Conservation (phyloP, 2,888 invertebrate species). For the Leuctra nigra region DNA sequence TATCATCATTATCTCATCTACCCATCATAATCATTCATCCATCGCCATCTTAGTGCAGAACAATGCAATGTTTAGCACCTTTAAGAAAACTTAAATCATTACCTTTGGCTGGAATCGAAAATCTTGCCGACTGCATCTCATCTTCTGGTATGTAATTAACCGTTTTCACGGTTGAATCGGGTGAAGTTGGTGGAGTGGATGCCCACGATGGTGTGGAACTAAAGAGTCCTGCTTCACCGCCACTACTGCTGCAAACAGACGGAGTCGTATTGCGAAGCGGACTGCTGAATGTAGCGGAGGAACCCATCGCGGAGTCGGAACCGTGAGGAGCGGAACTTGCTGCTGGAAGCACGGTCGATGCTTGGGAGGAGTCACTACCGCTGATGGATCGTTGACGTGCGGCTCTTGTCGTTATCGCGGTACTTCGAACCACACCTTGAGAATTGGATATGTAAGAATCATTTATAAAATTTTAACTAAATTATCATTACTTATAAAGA, state of each 20-base stretch:
- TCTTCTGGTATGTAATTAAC: slow-evolving; percentile 50
- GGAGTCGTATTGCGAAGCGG: slow-evolving; percentile 46
- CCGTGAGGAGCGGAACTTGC: slow-evolving; percentile 30
- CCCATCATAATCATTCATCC: no score
- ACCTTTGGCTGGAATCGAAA: slow-evolving; percentile 19
- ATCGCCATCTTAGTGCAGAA: no score
- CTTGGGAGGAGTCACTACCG: slow-evolving; percentile 42
- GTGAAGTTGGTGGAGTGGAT: slow-evolving; percentile 51
- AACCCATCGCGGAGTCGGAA: slow-evolving; percentile 60
- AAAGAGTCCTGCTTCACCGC: slow-evolving; percentile 16
- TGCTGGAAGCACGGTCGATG: slow-evolving; percentile 20
- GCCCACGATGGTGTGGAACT: slow-evolving; percentile 51
- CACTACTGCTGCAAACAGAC: slow-evolving; percentile 30
- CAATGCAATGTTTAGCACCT: no score
- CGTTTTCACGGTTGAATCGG: slow-evolving; percentile 47
- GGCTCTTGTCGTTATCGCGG: slow-evolving; percentile 8
- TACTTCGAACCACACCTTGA: slow-evolving; percentile 36
- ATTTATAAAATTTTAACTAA: no score
- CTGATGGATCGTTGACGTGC: slow-evolving; percentile 38
- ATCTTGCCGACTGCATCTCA: slow-evolving; percentile 29
- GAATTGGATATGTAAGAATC: no score
- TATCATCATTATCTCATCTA: no score
- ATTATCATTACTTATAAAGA: no score
- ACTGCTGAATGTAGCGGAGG: slow-evolving; percentile 48
- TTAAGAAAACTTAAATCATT: no score